Evolutionary conservation across 1,140 invertebrate genomes (phyloP).

Genomic region (Drosophila santomea): DNA sequence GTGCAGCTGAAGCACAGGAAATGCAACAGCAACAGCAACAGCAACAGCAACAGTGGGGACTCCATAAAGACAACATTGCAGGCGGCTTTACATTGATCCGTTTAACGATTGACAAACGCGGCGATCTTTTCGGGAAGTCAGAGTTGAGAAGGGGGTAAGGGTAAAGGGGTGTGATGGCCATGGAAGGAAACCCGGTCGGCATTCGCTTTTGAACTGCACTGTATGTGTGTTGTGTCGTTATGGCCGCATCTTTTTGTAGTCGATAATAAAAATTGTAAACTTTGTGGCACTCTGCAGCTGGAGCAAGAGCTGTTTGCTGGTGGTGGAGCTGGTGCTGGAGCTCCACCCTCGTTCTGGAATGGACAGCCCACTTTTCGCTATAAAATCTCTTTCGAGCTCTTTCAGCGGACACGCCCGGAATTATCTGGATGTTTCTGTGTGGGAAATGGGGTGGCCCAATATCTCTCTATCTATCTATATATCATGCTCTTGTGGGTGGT

Average conservation of each 20-base stretch:
- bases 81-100: constrained; percentile 76
- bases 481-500: constrained; percentile 42
- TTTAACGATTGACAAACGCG: constrained; percentile 77
- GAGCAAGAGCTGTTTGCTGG: background rate
- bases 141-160: constrained; percentile 3
- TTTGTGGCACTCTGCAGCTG: constrained; percentile 45
- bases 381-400: constrained; percentile 22
- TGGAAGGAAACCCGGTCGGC: constrained; percentile 20
- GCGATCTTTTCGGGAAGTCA: constrained; percentile 30
- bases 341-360: constrained; percentile 21
- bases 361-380: constrained; percentile 40
- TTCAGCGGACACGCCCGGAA: constrained; percentile 20
- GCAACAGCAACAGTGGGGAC: constrained; percentile 6
- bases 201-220: constrained; percentile 40
- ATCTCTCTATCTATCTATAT: background rate
- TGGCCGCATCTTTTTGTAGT: constrained; percentile 54
- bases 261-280: constrained; percentile 74
- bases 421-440: constrained; percentile 22
- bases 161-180: constrained; percentile 36
- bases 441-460: constrained; percentile 20
- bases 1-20: constrained; percentile 67
- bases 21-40: constrained; percentile 47
- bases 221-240: constrained; percentile 39
- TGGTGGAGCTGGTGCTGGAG: constrained; percentile 13
- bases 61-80: constrained; percentile 43